These are phyloP conservation scores for Thecophora atra DNA, from an alignment of 2,888 invertebrate genomes.

Conservation along the genomic window DNA sequence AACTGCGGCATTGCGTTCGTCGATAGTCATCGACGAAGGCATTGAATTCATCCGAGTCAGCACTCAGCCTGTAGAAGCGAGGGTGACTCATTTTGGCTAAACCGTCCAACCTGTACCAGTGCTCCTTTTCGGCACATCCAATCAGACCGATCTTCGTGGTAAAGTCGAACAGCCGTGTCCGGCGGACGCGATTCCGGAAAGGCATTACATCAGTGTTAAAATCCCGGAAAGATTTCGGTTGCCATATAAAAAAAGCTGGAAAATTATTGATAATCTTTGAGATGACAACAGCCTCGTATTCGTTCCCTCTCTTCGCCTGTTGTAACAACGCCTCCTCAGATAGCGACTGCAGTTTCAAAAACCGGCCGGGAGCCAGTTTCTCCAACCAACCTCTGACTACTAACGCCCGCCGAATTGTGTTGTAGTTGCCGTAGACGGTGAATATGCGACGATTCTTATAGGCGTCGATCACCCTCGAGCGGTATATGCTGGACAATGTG, in stretches of 20 bases:
- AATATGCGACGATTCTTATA: constrained; percentile 61
- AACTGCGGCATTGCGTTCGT: constrained; percentile 79
- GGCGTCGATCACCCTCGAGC: constrained; percentile 58
- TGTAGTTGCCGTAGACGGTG: constrained; percentile 59
- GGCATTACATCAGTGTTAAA: constrained; percentile 51
- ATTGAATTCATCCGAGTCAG: constrained; percentile 54
- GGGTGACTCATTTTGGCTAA: constrained; percentile 72
- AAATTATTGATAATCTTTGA: constrained; percentile 15
- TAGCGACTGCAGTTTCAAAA: constrained; percentile 57
- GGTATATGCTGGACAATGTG: constrained; percentile 52
- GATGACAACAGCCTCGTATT: constrained; percentile 11
- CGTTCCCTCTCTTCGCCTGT: constrained; percentile 43
- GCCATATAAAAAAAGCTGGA: constrained; percentile 76
- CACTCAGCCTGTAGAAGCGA: constrained; percentile 68
- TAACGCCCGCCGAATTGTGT: constrained; percentile 67
- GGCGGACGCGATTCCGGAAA: constrained; percentile 58
- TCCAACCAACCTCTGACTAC: constrained; percentile 78
- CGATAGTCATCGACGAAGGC: constrained; percentile 72
- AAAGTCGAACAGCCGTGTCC: constrained; percentile 61
- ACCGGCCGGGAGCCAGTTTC: constrained; percentile 68
- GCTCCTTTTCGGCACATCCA: constrained; percentile 59
- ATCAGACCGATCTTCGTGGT: constrained; percentile 68
- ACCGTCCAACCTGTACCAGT: constrained; percentile 58
- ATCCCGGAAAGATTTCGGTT: constrained; percentile 55
- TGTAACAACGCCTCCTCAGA: constrained; percentile 54